Conservation (phyloP, 2,113 vertebrate genomes). For the Oryzias woworae region DNA sequence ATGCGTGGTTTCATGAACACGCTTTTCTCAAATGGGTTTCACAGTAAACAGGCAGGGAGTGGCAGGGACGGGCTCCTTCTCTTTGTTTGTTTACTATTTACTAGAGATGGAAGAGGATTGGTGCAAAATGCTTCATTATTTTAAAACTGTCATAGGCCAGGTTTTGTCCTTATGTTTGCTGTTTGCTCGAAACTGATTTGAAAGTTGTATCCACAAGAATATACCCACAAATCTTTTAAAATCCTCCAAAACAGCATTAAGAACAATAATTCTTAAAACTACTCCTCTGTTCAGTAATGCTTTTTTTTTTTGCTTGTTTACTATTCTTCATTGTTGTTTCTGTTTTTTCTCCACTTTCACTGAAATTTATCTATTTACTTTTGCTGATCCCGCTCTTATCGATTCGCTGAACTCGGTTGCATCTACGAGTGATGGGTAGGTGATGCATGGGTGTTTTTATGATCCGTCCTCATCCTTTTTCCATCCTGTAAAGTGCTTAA, state of each 20-base stretch:
- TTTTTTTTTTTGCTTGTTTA: neutral
- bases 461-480: slow-evolving; percentile 72
- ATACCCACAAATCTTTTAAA: too few relatives aligned
- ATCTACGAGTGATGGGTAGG: slow-evolving; percentile 59
- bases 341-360: slow-evolving; percentile 23
- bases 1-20: too few relatives aligned
- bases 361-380: slow-evolving; percentile 45
- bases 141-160: neutral
- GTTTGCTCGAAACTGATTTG: too few relatives aligned
- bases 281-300: neutral
- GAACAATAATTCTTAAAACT: neutral
- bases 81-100: too few relatives aligned
- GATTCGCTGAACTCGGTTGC: slow-evolving; percentile 62
- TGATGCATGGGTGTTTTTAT: slow-evolving; percentile 70
- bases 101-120: too few relatives aligned
- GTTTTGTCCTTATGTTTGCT: neutral
- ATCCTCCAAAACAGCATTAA: neutral
- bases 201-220: too few relatives aligned
- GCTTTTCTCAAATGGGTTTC: too few relatives aligned
- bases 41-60: too few relatives aligned
- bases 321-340: neutral
- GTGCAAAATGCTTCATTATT: slow-evolving; percentile 11
- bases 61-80: too few relatives aligned
- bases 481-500: slow-evolving; percentile 76
- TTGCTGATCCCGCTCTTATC: slow-evolving; percentile 59